These are phyloP conservation scores for Dinomys branickii DNA, from an alignment of 2,113 vertebrate genomes.

Conservation along the genomic window DNA sequence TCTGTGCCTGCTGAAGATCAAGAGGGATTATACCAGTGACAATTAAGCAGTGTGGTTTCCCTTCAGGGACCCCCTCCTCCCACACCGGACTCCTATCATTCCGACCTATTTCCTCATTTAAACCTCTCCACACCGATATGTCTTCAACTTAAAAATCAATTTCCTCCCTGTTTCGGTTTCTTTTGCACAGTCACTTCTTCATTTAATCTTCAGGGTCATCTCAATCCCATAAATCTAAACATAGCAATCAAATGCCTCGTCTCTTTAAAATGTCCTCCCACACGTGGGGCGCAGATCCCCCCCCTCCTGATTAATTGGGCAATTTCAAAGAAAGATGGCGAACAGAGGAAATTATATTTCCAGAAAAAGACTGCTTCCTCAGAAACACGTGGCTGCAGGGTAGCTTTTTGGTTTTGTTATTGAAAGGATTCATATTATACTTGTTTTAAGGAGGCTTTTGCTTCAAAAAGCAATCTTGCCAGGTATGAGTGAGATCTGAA, in stretches of 20 bases:
- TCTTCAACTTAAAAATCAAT: conserved; percentile 78
- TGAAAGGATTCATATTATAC: conserved; percentile 47
- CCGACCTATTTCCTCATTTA: conserved; percentile 65
- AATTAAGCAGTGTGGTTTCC: conserved; percentile 33
- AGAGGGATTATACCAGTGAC: neutral
- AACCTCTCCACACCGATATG: conserved; percentile 68
- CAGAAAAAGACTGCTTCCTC: conserved; percentile 60
- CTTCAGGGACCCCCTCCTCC: neutral
- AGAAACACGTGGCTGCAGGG: neutral
- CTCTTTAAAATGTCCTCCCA: conserved; percentile 75
- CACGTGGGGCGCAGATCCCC: conserved; percentile 54
- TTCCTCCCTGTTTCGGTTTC: conserved; percentile 68
- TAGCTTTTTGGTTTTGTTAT: conserved; percentile 58
- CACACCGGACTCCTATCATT: neutral
- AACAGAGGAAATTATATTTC: conserved; percentile 72
- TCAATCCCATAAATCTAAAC: conserved; percentile 81
- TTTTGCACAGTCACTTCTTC: conserved; percentile 72
- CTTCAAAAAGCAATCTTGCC: neutral
- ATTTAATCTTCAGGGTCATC: conserved; percentile 81
- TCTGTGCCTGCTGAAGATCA: conserved; percentile 59
- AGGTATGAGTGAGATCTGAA: conserved; percentile 49
- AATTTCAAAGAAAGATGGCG: conserved; percentile 80
- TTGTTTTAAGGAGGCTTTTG: conserved; percentile 24
- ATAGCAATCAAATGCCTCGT: conserved; percentile 75
- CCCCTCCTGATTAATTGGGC: conserved; percentile 72